A percentile compares a stretch with the other conserved stretches of the same genome.
These are phyloP conservation scores for Drosophila seguyi DNA, from an alignment of 1,140 invertebrate genomes.

Conservation along the genomic window DNA sequence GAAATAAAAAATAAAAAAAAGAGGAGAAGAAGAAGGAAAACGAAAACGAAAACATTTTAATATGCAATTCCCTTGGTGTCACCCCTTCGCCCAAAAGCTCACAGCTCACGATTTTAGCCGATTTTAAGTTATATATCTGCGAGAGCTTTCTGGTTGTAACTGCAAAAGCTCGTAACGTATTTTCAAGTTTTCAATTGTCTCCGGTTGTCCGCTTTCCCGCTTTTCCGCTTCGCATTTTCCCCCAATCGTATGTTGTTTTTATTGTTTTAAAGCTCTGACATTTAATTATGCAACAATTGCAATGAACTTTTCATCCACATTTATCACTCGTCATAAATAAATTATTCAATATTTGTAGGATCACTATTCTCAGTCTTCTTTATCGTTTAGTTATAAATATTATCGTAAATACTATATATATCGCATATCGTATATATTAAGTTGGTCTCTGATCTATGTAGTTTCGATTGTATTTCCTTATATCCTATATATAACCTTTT, in stretches of 20 bases:
- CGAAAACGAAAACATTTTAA: conserved; percentile 24
- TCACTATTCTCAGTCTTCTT: neutral
- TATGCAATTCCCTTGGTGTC: conserved; percentile 21
- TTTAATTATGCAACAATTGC: conserved; percentile 66
- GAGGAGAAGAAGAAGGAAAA: neutral
- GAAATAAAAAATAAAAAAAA: neutral
- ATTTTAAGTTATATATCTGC: conserved; percentile 13
- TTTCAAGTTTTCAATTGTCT: conserved; percentile 51
- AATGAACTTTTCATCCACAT: conserved; percentile 54
- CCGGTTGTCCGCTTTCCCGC: conserved; percentile 26
- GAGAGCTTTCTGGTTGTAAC: conserved; percentile 20
- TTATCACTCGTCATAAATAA: neutral
- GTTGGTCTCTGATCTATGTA: conserved; percentile 27
- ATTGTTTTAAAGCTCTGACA: conserved; percentile 52
- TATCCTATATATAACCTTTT: neutral
- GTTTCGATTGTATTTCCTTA: conserved; percentile 20
- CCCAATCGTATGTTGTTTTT: conserved; percentile 7
- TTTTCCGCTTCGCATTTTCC: conserved; percentile 19
- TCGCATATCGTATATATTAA: conserved; percentile 1
- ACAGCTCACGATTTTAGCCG: neutral
- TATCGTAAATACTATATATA: neutral
- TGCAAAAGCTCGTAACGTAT: conserved; percentile 49
- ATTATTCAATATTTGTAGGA: conserved; percentile 7
- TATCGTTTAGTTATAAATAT: neutral
- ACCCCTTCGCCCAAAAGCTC: neutral